Conservation (phyloP, 2,113 vertebrate species). For the Eudyptes chrysolophus region DNA sequence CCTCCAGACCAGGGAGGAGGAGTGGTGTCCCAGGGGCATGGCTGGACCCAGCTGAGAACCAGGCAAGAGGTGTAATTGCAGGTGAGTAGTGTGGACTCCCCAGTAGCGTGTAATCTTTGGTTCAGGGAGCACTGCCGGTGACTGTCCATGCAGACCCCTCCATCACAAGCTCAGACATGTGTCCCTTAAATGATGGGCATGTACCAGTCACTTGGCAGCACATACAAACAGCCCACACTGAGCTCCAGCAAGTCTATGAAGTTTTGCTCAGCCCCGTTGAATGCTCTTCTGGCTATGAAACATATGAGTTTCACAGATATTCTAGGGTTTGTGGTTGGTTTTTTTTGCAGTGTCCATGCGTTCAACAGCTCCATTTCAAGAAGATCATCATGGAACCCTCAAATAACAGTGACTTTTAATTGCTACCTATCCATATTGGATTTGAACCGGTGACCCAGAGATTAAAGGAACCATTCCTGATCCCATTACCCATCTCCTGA, state of each 20-base stretch:
- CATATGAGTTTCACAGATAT: not conserved
- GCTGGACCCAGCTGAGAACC: not conserved
- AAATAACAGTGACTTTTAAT: not conserved
- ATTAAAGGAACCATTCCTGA: slow-evolving; percentile 1
- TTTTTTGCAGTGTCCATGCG: not conserved
- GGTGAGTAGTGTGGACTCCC: not conserved
- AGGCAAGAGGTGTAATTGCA: not conserved
- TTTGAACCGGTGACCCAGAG: not conserved
- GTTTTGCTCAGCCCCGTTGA: not conserved
- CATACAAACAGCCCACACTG: not conserved
- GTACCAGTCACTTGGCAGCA: fast-evolving
- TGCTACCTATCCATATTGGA: not conserved
- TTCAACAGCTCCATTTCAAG: not conserved
- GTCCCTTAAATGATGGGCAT: fast-evolving
- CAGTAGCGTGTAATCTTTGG: not conserved
- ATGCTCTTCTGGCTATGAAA: not conserved
- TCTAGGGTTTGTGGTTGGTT: not conserved
- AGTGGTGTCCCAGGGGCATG: not conserved
- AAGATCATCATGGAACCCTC: not conserved
- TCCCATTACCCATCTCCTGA: not conserved
- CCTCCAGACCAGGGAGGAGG: not conserved
- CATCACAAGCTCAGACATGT: not conserved
- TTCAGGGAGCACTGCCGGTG: not conserved
- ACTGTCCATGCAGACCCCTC: not conserved
- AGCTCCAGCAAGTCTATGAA: not conserved